phyloP scores from a whole-genome alignment of 2,888 invertebrate species.

The Cordilura impudica region DNA sequence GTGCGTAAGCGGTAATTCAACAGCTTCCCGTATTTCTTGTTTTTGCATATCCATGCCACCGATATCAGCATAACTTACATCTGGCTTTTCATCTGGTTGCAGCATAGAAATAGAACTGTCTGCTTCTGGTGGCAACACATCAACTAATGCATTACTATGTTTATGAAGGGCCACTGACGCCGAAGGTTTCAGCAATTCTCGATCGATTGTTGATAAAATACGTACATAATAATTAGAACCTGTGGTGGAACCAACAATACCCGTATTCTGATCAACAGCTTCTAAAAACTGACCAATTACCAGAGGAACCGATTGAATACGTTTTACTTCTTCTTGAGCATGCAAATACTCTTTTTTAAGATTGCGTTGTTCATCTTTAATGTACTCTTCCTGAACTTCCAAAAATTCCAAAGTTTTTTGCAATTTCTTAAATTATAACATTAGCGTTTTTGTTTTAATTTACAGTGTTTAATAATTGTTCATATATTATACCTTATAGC shows the following conservation, averaged over 20 bases:
- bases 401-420: slow-evolving; percentile 97
- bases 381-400: slow-evolving; percentile 99
- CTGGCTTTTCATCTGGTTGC: slow-evolving; percentile 97
- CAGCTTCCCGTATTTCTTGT: slow-evolving; percentile 99
- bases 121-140: slow-evolving; percentile 98
- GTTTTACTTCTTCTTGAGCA: slow-evolving; percentile 98
- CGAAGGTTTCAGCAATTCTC: slow-evolving; percentile 97
- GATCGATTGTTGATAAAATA: slow-evolving; percentile 97
- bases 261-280: slow-evolving; percentile 99
- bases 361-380: slow-evolving; percentile 99
- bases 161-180: slow-evolving; percentile 99
- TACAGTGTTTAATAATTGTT: no score
- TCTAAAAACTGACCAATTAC: slow-evolving; percentile 99
- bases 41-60: slow-evolving; percentile 99
- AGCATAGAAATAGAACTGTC: slow-evolving; percentile 99
- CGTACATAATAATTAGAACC: slow-evolving; percentile 99
- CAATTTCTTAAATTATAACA: slow-evolving; percentile 84
- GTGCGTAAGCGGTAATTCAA: slow-evolving; percentile 97
- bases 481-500: slow-evolving; percentile 86
- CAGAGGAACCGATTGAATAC: slow-evolving; percentile 98
- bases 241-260: slow-evolving; percentile 99
- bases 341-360: slow-evolving; percentile 99
- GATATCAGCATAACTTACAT: slow-evolving; percentile 97
- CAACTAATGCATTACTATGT: slow-evolving; percentile 99
- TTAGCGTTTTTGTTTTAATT: background rate